Percentiles rank a stretch among this genome's conserved stretches.
Evolutionary conservation across 2,888 invertebrate genomes (phyloP).

Genomic region (Sminthurides aquaticus): DNA sequence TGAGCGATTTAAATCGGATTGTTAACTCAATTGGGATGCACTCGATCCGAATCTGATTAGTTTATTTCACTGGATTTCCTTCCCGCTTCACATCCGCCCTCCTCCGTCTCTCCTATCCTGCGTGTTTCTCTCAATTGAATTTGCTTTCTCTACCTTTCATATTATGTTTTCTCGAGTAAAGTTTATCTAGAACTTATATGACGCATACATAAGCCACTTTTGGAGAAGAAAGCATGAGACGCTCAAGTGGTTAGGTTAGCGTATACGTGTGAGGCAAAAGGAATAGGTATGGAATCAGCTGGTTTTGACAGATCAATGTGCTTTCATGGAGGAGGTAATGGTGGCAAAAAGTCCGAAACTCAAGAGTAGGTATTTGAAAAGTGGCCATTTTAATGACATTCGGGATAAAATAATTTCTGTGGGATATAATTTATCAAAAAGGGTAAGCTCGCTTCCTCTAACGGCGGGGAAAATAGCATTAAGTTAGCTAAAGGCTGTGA

Average conservation of each 20-base stretch:
- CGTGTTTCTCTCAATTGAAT: not conserved
- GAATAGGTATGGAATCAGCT: not conserved
- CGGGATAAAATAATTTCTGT: not conserved
- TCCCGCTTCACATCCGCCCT: not conserved
- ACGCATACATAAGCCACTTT: no score
- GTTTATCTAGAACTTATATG: no score
- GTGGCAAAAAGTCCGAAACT: not conserved
- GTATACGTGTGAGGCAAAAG: no score
- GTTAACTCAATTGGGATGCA: not conserved
- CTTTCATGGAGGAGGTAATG: not conserved
- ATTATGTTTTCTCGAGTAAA: no score
- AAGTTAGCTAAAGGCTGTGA: no score
- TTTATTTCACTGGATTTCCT: not conserved
- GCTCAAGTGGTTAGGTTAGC: no score
- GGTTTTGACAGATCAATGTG: constrained; percentile 2
- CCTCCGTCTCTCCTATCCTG: not conserved
- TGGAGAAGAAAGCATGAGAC: no score
- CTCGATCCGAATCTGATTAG: not conserved
- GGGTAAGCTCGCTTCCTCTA: no score
- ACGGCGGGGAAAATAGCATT: no score
- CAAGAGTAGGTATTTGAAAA: not conserved
- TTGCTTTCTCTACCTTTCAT: no score
- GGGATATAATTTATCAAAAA: no score
- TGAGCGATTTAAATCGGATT: not conserved
- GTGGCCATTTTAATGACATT: constrained; percentile 2